Base-by-base conservation (phyloP, 2,113 vertebrate species). In the Poicephalus meyeri region DNA sequence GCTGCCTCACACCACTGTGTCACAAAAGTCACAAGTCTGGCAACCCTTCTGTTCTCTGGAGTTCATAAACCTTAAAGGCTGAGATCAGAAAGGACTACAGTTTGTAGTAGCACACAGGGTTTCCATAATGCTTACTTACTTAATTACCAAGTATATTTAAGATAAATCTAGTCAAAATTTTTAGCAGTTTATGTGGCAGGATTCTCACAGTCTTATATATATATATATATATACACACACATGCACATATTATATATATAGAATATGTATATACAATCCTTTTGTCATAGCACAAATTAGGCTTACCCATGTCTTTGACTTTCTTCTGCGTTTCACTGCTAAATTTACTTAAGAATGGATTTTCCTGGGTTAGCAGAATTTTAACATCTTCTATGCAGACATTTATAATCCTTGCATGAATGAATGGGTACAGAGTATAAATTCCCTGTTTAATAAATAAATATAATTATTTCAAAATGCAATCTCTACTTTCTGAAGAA, bases 291-390 rank as follows among this genome's bases (percentile, higher is more conserved):
- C 17, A 44, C 50, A 74, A 49, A 82, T 70, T 26, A 28, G 46
- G 60, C 98, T 96, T 96, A 99, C 99, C 97, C 65, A 99, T 95
- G 90, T 98, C 98, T 97, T 99, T 99, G 93, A 98, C 98, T 91
- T 99, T 99, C 83, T 96, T 97, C 87, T 99, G 99, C 7, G 99
- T 98, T 46, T 99, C 98, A 9, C 94, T 97, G 94, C 99, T 97
- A 81, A 99, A 98, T 92, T 99, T 99, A 97, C 98, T 99, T 91
- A 99, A 97, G 97, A 99, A 99, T 1, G 99, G 99, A 92, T 99
- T 99, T 98, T 99, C 99, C 97, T 99, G 99, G 26, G 99, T 99
- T 89, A 99, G 97, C n/a, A 99, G 98, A 77, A 99, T 98, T 97
- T 99, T 99, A 95, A 99, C 98, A 86, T 99, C 99, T 97, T 99